These are phyloP conservation scores for Meda fulgida DNA, from an alignment of 2,797 vertebrate genomes.

Conservation along the genomic window DNA sequence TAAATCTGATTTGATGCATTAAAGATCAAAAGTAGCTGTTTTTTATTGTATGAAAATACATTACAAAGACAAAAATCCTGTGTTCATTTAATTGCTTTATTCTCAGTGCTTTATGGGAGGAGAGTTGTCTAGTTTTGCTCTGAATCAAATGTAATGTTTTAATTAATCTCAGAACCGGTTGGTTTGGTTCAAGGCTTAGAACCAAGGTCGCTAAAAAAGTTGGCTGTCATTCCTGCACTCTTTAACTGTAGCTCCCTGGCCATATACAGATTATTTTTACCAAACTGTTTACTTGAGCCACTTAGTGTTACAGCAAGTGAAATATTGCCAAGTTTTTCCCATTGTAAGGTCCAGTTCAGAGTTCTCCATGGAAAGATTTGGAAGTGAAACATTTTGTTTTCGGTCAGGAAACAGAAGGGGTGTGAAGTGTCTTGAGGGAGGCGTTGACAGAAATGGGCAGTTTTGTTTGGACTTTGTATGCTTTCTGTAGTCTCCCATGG, in stretches of 20 bases:
- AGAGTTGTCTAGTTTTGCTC: neutral
- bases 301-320: neutral
- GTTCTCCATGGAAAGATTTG: constrained; percentile 26
- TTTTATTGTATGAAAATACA: neutral
- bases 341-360: neutral
- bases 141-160: neutral
- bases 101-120: neutral
- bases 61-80: neutral
- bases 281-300: neutral
- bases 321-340: constrained; percentile 7
- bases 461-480: constrained; percentile 19
- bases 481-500: constrained; percentile 25
- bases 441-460: constrained; percentile 8
- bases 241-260: neutral
- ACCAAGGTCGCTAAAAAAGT: neutral
- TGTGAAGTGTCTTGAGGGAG: constrained; percentile 23
- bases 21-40: neutral
- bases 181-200: neutral
- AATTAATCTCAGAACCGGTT: neutral
- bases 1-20: neutral
- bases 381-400: constrained; percentile 31
- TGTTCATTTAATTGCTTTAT: too few relatives aligned
- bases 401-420: constrained; percentile 36
- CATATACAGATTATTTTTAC: neutral
- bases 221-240: neutral